Evolutionary conservation across 1,140 invertebrate genomes (phyloP).

Genomic region (Anthonomus grandis): DNA sequence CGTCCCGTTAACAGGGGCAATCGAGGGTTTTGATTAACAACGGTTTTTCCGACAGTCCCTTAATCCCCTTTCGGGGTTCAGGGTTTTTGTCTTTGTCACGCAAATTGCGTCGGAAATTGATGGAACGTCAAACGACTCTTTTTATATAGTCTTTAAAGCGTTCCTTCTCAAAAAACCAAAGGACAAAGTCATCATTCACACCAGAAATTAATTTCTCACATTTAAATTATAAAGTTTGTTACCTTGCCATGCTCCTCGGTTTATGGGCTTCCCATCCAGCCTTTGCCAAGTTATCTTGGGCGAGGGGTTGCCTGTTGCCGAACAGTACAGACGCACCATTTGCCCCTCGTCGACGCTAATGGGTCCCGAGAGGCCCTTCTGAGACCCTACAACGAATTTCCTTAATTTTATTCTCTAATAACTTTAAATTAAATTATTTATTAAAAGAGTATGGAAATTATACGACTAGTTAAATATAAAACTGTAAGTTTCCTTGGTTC

Average conservation of each 20-base stretch:
- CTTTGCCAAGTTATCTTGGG: constrained; percentile 75
- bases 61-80: constrained; percentile 2
- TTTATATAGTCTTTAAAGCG: neutral
- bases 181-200: neutral
- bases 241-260: constrained; percentile 61
- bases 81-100: neutral
- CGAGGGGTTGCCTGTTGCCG: constrained; percentile 68
- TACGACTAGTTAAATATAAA: too few species aligned
- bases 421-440: too few species aligned
- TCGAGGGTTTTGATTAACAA: constrained; percentile 1
- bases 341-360: constrained; percentile 69
- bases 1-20: neutral
- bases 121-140: neutral
- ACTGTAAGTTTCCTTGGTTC: too few species aligned
- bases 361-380: constrained; percentile 44
- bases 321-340: constrained; percentile 71
- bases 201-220: neutral
- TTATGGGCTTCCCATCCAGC: constrained; percentile 63
- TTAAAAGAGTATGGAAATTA: too few species aligned
- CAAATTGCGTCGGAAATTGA: neutral
- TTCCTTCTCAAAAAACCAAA: neutral
- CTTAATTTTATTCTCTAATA: too few species aligned
- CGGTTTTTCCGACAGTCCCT: neutral
- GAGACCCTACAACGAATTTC: constrained; percentile 40
- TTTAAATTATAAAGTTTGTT: constrained; percentile 11